Base-by-base conservation (phyloP, 2,888 invertebrate genomes). In the Hedychridium roseum region DNA sequence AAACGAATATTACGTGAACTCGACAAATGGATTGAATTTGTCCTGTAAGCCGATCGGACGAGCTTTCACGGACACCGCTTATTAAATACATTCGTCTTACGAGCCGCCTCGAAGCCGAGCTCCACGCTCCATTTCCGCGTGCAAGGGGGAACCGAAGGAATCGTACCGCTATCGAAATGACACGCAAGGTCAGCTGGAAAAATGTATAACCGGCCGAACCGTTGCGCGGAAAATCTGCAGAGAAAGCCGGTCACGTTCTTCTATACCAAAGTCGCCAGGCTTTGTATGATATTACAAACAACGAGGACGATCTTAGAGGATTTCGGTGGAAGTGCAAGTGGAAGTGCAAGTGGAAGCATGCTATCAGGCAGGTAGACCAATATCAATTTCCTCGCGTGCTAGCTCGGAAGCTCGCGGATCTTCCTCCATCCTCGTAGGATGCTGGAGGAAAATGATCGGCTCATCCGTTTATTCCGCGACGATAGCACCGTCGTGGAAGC, bases 111-210 rank as follows among this genome's bases (percentile, higher is more conserved):
- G n/a, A n/a, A n/a, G n/a, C n/a, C n/a, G n/a, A n/a, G n/a, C n/a
- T n/a, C n/a, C n/a, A n/a, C n/a, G n/a, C n/a, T n/a, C n/a, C n/a
- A n/a, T n/a, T n/a, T n/a, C n/a, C n/a, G n/a, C n/a, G n/a, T n/a
- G n/a, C n/a, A n/a, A n/a, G n/a, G n/a, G n/a, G n/a, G n/a, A n/a
- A n/a, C n/a, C n/a, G n/a, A n/a, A n/a, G n/a, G n/a, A n/a, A n/a
- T n/a, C n/a, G n/a, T n/a, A n/a, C n/a, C n/a, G n/a, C n/a, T n/a
- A 27, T 12, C 12, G 31, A 31, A 9, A 2, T 7, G 31, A 32
- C 32, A 32, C 32, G 32, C 32, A 32, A 32, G 32, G 14, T n/a
- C 32, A 17, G 9, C 32, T 15, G 16, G 32, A 17, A 32, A 32
- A 32, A 32, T 32, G 32, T 16, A 32, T 16, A 17, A 17, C 28